Percentiles rank a stretch among this genome's conserved stretches.
Evolutionary conservation across 1,140 invertebrate genomes (phyloP).

Genomic region (Cephus cinctus): DNA sequence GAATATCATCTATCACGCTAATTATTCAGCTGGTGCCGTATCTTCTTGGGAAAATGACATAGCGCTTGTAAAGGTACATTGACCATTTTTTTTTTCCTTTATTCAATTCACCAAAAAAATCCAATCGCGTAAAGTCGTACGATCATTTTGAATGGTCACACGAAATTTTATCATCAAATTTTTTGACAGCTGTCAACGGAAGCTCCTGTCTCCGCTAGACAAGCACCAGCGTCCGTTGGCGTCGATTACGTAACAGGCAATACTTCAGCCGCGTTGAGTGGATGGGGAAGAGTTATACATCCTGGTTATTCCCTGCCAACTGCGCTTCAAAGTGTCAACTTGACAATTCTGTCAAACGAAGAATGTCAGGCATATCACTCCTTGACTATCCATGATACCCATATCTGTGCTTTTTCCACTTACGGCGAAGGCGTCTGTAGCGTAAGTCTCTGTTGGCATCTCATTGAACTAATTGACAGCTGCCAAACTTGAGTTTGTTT

Average conservation of each 20-base stretch:
- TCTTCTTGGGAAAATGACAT: conserved; percentile 19
- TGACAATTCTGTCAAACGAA: background rate
- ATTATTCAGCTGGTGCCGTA: background rate
- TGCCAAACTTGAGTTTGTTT: background rate
- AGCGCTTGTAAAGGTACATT: conserved; percentile 24
- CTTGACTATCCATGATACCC: background rate
- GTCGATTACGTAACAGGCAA: background rate
- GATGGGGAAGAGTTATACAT: background rate
- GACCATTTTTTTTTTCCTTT: no score
- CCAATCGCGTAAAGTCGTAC: background rate
- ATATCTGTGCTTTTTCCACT: background rate
- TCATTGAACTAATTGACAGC: no score
- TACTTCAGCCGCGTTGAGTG: background rate
- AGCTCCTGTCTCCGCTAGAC: background rate
- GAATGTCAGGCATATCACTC: conserved; percentile 1
- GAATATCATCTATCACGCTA: conserved; percentile 10
- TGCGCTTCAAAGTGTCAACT: background rate
- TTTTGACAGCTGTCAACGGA: background rate
- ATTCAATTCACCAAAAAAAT: no score
- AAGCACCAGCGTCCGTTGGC: background rate
- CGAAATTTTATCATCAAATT: background rate
- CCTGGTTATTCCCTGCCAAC: background rate
- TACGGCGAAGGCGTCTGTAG: background rate
- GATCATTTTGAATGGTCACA: background rate
- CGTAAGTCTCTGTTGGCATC: background rate